These are phyloP conservation scores for Steatornis caripensis DNA, from an alignment of 2,113 vertebrate species.

Conservation along the genomic window DNA sequence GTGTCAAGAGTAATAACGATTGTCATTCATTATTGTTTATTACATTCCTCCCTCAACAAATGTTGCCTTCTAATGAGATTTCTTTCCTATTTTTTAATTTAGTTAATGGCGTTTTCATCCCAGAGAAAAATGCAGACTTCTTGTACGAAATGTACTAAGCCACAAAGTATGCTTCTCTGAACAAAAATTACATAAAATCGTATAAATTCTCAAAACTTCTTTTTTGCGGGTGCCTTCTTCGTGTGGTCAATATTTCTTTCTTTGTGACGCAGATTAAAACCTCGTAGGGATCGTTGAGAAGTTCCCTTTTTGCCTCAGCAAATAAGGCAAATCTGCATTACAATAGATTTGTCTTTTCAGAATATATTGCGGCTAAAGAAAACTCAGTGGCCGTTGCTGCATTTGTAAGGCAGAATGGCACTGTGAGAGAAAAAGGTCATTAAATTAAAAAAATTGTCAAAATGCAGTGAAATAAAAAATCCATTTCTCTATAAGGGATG, in stretches of 20 bases:
- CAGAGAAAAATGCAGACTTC: conserved; percentile 79
- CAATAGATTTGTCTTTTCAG: conserved; percentile 67
- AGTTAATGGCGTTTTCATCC: conserved; percentile 96
- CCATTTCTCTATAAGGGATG: conserved; percentile 62
- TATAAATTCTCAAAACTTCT: conserved; percentile 65
- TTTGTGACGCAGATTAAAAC: conserved; percentile 49
- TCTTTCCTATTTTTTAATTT: conserved; percentile 88
- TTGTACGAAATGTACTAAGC: conserved; percentile 70
- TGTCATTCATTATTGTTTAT: conserved; percentile 99
- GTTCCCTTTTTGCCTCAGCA: conserved; percentile 58
- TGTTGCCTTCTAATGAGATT: conserved; percentile 99
- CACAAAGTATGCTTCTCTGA: conserved; percentile 64
- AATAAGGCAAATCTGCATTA: conserved; percentile 73
- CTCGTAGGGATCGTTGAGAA: conserved; percentile 50
- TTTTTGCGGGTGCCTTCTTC: conserved; percentile 46
- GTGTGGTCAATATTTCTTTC: conserved; percentile 55
- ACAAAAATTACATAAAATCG: conserved; percentile 29
- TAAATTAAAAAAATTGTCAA: conserved; percentile 55
- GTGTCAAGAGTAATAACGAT: conserved; percentile 97
- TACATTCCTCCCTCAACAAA: conserved; percentile 97
- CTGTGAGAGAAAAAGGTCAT: conserved; percentile 60
- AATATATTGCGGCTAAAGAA: conserved; percentile 59
- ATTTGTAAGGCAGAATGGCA: conserved; percentile 50
- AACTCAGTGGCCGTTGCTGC: conserved; percentile 32
- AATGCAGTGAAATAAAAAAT: conserved; percentile 54